Conservation (phyloP, 2,888 invertebrate genomes). For the Magallana nippona region DNA sequence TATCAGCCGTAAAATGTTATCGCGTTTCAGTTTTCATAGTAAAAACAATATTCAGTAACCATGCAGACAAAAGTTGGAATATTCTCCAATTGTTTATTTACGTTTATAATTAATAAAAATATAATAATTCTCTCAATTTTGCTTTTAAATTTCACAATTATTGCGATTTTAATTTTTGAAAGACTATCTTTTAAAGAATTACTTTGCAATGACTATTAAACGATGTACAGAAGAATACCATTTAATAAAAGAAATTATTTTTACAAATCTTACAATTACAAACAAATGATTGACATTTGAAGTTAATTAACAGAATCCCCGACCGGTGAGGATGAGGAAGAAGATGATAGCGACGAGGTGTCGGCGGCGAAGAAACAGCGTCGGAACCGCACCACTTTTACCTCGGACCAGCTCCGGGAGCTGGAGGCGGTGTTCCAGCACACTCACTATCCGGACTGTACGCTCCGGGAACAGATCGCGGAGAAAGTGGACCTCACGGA, state of each 20-base stretch:
- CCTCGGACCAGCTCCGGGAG: slow-evolving; percentile 74
- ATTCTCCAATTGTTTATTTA: no score
- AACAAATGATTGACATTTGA: background rate
- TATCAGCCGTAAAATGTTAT: no score
- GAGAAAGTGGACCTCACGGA: slow-evolving; percentile 75
- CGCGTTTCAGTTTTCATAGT: no score
- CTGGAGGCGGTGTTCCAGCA: slow-evolving; percentile 74
- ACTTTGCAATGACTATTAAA: background rate
- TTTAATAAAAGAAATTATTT: background rate
- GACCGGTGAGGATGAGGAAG: background rate
- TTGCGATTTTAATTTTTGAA: no score
- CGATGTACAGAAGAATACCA: no score
- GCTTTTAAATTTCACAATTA: no score
- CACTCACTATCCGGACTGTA: slow-evolving; percentile 77
- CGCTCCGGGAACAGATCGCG: slow-evolving; percentile 75
- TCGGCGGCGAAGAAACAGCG: slow-evolving; percentile 71
- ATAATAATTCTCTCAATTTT: no score
- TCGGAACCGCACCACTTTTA: slow-evolving; percentile 75
- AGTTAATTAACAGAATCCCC: background rate
- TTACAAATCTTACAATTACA: background rate
- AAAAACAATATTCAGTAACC: no score
- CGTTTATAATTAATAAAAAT: no score
- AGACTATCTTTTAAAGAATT: no score
- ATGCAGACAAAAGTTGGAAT: no score
- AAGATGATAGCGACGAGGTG: slow-evolving; percentile 52